Evolutionary conservation across 2,113 vertebrate genomes (phyloP), one percentile per base, ranked within the genome.

Genomic region (Rissa tridactyla): DNA sequence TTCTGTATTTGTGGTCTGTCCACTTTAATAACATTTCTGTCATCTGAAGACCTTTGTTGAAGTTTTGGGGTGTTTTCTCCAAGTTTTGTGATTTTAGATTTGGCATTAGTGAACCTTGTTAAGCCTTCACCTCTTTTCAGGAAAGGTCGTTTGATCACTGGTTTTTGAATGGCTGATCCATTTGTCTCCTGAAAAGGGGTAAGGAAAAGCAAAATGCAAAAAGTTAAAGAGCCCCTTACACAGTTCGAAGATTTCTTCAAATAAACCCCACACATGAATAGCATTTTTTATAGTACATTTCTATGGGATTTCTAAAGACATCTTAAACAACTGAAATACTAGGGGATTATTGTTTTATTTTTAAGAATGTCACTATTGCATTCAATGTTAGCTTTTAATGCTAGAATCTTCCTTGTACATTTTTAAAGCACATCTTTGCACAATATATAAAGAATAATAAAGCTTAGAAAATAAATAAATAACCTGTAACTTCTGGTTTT

Each of bases 121-220:
- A 99, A 98, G 58, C 99, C 99, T 95, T 99, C 98, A 61, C 99
- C 99, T 94, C 98, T 98, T 95, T 98, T 99, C 88, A 99, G 98
- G 93, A 99, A 99, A 15, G 98, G 97, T 58, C 98, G 98, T 96
- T 99, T 99, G 51, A 97, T 96, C 82, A 96, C 96, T 30, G 86
- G 92, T 93, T 95, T 98, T 62, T 92, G 86, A 92, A 80, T 32
- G 42, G 77, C 64, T 47, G 95, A 91, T 95, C 82, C 96, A 77
- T 92, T 96, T 87, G 62, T 62, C 73, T 96, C 97, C 98, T 98
- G 97, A 89, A 97, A 96, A 83, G 38, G 25, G 81, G 71, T 26
- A 72, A 93, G 26, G 58, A 91, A 92, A 83, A 81, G 36, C 26
- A 81, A 75, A 72, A 1, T 0, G 14, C 6, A 55, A 49, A 86